These are phyloP conservation scores for Peromyscus attwateri DNA, from an alignment of 2,797 vertebrate genomes.

Conservation along the genomic window DNA sequence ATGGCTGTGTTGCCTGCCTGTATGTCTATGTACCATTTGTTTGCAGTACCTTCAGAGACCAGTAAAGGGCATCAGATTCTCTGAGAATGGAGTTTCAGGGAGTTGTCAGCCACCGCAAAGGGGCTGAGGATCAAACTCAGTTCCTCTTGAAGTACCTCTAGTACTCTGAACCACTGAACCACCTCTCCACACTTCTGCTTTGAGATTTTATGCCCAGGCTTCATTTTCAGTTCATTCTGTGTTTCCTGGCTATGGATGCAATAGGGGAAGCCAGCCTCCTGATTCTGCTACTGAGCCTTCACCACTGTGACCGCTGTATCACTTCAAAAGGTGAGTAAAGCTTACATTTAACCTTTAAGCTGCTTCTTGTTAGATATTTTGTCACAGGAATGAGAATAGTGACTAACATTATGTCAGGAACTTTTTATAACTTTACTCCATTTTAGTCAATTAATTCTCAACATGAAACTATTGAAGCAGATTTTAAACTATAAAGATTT, in stretches of 20 bases:
- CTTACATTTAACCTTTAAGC: background rate
- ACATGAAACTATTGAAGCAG: background rate
- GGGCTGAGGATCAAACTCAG: background rate
- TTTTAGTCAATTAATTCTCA: conserved; percentile 12
- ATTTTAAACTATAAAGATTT: background rate
- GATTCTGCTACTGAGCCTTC: background rate
- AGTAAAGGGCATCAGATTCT: background rate
- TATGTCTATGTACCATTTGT: background rate
- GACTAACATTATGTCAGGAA: background rate
- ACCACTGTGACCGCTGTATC: background rate
- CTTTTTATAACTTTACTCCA: background rate
- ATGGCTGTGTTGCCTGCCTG: background rate
- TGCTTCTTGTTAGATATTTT: background rate
- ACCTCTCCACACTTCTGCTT: background rate
- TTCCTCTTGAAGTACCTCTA: background rate
- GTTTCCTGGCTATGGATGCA: background rate
- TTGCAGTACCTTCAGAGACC: background rate
- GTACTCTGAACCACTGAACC: background rate
- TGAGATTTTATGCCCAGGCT: background rate
- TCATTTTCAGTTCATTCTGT: background rate
- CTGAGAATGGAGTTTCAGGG: background rate
- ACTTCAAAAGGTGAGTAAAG: background rate
- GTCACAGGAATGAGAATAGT: background rate
- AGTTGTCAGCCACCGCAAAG: background rate
- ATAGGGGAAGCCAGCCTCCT: background rate